A percentile compares a stretch with the other conserved stretches of the same genome.
Conservation (phyloP, 1,140 invertebrate species). For the Drosophila guanche region DNA sequence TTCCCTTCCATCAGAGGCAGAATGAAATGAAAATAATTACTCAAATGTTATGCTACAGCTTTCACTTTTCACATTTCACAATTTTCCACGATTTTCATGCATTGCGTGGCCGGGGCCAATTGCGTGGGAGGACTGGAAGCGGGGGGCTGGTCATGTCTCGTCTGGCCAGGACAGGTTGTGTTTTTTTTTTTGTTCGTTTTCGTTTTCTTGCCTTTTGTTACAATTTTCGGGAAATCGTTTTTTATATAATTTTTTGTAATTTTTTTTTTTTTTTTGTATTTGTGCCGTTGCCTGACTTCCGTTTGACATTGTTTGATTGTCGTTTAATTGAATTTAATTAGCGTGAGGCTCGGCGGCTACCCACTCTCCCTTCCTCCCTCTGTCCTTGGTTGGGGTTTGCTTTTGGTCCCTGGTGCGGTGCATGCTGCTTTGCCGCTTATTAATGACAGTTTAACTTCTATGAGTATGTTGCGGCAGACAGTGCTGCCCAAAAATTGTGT, state of each 20-base stretch:
- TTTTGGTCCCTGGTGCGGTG: background rate
- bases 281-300: slow-evolving; percentile 58
- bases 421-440: slow-evolving; percentile 49
- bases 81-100: slow-evolving; percentile 33
- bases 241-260: slow-evolving; percentile 8
- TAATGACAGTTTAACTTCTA: slow-evolving; percentile 75
- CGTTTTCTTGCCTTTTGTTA: slow-evolving; percentile 18
- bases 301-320: slow-evolving; percentile 83
- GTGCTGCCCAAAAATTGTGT: slow-evolving; percentile 3
- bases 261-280: slow-evolving; percentile 21
- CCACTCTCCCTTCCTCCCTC: slow-evolving; percentile 7
- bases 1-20: slow-evolving; percentile 1
- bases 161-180: slow-evolving; percentile 38
- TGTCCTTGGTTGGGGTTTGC: background rate
- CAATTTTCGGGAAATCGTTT: slow-evolving; percentile 8
- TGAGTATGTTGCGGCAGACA: slow-evolving; percentile 63
- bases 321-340: slow-evolving; percentile 83
- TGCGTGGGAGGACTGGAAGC: slow-evolving; percentile 30
- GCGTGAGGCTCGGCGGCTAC: slow-evolving; percentile 48
- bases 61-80: slow-evolving; percentile 75
- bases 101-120: slow-evolving; percentile 35
- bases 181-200: no score
- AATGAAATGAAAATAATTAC: slow-evolving; percentile 73
- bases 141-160: background rate
- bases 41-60: slow-evolving; percentile 76